Percentiles rank a stretch among this genome's conserved stretches.
phyloP scores from a whole-genome alignment of 2,888 invertebrate genomes.

The Oeneis ivallda region DNA sequence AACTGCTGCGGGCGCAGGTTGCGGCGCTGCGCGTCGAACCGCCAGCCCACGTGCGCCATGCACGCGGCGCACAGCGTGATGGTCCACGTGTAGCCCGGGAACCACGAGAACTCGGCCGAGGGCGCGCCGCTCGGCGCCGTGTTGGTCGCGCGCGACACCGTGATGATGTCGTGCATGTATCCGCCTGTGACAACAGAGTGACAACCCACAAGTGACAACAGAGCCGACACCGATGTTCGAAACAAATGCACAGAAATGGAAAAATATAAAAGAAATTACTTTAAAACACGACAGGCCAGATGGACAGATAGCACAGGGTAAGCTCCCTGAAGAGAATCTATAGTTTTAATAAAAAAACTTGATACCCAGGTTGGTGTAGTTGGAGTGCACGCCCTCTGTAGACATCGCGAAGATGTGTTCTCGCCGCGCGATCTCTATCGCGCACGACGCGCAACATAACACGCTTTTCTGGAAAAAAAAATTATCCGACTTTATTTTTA shows the following conservation, averaged over 20 bases:
- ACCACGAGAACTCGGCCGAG: slow-evolving; percentile 71
- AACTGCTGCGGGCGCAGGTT: slow-evolving; percentile 64
- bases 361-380: slow-evolving; percentile 61
- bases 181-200: slow-evolving; percentile 54
- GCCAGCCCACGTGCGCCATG: slow-evolving; percentile 43
- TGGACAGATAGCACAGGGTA: not conserved
- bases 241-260: slow-evolving; percentile 1
- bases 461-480: slow-evolving; percentile 50
- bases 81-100: slow-evolving; percentile 76
- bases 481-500: no score
- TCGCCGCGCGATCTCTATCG: slow-evolving; percentile 56
- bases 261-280: no score
- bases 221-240: no score
- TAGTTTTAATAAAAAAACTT: no score
- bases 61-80: slow-evolving; percentile 44
- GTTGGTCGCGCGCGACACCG: slow-evolving; percentile 55
- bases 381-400: slow-evolving; percentile 69
- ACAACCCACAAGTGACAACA: no score
- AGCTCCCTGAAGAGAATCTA: not conserved
- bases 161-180: slow-evolving; percentile 74
- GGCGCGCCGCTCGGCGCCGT: slow-evolving; percentile 53
- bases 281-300: no score
- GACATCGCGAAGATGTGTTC: slow-evolving; percentile 71
- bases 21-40: slow-evolving; percentile 61
- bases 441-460: slow-evolving; percentile 61